These are phyloP conservation scores for Delichon dasypus DNA, from an alignment of 2,797 vertebrate species.

Conservation along the genomic window DNA sequence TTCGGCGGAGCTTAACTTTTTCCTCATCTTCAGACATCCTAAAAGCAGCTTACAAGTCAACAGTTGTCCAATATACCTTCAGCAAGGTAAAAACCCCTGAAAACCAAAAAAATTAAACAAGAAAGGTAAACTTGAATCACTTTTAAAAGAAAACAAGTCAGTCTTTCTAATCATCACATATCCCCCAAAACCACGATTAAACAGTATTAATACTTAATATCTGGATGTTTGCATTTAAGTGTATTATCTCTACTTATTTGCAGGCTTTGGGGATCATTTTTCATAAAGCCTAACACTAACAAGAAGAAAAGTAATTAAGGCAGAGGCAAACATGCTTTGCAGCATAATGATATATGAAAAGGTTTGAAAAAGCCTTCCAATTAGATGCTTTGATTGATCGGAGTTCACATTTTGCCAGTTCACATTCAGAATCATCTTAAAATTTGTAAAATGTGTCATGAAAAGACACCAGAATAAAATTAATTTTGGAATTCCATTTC, in stretches of 20 bases:
- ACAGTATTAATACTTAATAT: background rate
- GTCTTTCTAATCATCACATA: background rate
- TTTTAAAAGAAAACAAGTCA: background rate
- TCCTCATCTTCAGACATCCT: slow-evolving; percentile 88
- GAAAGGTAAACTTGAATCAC: background rate
- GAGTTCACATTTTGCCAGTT: background rate
- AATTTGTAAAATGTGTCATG: background rate
- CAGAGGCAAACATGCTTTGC: background rate
- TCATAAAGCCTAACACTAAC: background rate
- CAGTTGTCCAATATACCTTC: slow-evolving; percentile 15
- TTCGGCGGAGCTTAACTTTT: slow-evolving; percentile 89
- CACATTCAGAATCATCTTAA: background rate
- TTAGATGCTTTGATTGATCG: background rate
- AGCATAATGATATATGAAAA: background rate
- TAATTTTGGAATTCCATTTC: background rate
- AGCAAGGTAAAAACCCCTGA: slow-evolving; percentile 48
- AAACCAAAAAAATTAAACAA: background rate
- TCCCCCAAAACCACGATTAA: background rate
- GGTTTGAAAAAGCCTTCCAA: background rate
- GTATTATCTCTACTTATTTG: background rate
- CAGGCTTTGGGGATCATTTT: background rate
- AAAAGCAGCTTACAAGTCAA: slow-evolving; percentile 59
- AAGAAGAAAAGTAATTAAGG: background rate
- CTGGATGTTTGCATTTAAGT: background rate
- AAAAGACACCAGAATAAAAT: background rate